These are phyloP conservation scores for Plutomurus gul DNA, from an alignment of 1,140 invertebrate genomes.

Conservation along the genomic window DNA sequence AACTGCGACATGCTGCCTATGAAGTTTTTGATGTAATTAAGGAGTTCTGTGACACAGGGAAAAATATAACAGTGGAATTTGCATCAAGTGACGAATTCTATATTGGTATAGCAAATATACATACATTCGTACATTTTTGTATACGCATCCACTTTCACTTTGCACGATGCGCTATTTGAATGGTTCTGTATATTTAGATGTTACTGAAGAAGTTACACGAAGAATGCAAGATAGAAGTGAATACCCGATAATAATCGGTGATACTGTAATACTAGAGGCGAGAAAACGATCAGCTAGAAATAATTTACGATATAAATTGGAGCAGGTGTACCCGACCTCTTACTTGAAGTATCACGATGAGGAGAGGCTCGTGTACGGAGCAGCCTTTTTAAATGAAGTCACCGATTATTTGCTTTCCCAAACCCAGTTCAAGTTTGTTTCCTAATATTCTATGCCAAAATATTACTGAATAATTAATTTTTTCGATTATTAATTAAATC, in stretches of 20 bases:
- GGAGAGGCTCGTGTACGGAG: constrained; percentile 1
- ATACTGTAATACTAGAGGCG: constrained; percentile 4
- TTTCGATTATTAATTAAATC: too few relatives aligned
- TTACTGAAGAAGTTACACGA: neutral
- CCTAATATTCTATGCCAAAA: too few relatives aligned
- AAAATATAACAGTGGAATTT: constrained; percentile 24
- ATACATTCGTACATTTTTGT: too few relatives aligned
- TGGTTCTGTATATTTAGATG: too few relatives aligned
- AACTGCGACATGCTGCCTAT: constrained; percentile 2
- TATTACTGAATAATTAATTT: too few relatives aligned
- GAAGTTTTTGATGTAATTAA: constrained; percentile 30
- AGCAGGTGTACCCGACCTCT: constrained; percentile 6
- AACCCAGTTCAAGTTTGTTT: constrained; percentile 23
- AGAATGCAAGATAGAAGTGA: constrained; percentile 3
- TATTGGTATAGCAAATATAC: too few relatives aligned
- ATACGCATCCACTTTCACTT: too few relatives aligned
- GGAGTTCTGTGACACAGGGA: neutral
- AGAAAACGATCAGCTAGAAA: constrained; percentile 15
- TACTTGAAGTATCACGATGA: constrained; percentile 20
- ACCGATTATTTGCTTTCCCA: neutral
- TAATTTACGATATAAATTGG: constrained; percentile 20
- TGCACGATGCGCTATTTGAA: too few relatives aligned
- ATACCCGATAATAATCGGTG: neutral
- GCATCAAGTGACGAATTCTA: neutral
- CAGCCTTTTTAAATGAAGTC: neutral